phyloP scores from a whole-genome alignment of 2,888 invertebrate species.

The Clivina fossor region DNA sequence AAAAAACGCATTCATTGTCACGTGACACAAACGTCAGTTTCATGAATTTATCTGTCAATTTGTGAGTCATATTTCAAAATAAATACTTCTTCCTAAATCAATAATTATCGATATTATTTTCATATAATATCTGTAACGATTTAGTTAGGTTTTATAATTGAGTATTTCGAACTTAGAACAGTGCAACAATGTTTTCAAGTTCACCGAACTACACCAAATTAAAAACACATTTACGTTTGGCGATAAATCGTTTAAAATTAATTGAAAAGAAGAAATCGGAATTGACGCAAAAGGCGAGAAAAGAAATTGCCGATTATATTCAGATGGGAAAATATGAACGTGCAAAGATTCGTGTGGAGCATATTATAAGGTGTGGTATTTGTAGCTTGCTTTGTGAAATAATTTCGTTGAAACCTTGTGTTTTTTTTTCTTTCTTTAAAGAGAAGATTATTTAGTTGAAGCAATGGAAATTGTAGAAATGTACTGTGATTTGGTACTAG shows the following conservation, averaged over 20 bases:
- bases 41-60: too few species aligned
- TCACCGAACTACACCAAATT: constrained; percentile 93
- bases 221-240: constrained; percentile 92
- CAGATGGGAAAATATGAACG: constrained; percentile 80
- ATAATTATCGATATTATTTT: too few species aligned
- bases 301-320: constrained; percentile 97
- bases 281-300: constrained; percentile 90
- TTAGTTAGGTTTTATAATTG: too few species aligned
- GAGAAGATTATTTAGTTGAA: constrained; percentile 98
- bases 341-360: constrained; percentile 96
- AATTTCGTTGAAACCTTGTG: background rate
- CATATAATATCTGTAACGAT: too few species aligned
- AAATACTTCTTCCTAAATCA: too few species aligned
- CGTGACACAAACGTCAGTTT: too few species aligned
- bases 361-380: constrained; percentile 85
- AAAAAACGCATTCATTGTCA: too few species aligned
- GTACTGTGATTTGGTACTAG: constrained; percentile 96
- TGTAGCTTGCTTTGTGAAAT: too few species aligned
- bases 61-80: too few species aligned
- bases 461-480: constrained; percentile 99
- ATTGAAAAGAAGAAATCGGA: constrained; percentile 98
- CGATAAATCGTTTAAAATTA: constrained; percentile 90
- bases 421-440: constrained; percentile 46
- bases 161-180: too few species aligned
- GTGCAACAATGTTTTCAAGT: constrained; percentile 82